Evolutionary conservation across 2,113 vertebrate genomes (phyloP).

Genomic region (Hyperopisus bebe): DNA sequence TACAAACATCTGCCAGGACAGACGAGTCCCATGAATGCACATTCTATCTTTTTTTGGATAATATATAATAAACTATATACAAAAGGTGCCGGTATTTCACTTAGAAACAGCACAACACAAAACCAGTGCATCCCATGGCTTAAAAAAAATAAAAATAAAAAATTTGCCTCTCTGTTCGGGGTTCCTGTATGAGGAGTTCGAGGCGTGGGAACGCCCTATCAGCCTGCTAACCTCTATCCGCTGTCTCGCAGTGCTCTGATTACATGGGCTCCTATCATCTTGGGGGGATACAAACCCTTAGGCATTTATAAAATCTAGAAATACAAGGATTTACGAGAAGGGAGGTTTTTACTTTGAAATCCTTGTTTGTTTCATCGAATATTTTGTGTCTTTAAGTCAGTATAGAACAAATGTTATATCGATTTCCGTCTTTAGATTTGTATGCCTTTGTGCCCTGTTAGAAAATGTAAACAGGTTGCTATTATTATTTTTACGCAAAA

Average conservation of each 20-base stretch:
- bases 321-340: not conserved
- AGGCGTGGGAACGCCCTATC: not conserved
- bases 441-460: not conserved
- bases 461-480: not conserved
- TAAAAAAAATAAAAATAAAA: not conserved
- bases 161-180: not conserved
- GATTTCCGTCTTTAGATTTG: not conserved
- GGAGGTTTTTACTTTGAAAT: not conserved
- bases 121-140: not conserved
- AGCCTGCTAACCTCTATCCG: not conserved
- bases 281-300: not conserved
- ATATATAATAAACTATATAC: slow-evolving; percentile 17
- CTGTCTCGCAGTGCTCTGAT: not conserved
- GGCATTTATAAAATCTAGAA: not conserved
- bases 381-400: not conserved
- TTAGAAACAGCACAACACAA: not conserved
- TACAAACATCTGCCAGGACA: not conserved
- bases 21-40: not conserved
- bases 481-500: not conserved
- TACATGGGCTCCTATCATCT: not conserved
- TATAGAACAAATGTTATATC: not conserved
- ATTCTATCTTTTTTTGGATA: not conserved
- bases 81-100: slow-evolving; percentile 20
- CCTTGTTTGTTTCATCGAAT: not conserved
- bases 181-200: not conserved